phyloP scores from a whole-genome alignment of 2,113 vertebrate genomes.

The Apus apus region DNA sequence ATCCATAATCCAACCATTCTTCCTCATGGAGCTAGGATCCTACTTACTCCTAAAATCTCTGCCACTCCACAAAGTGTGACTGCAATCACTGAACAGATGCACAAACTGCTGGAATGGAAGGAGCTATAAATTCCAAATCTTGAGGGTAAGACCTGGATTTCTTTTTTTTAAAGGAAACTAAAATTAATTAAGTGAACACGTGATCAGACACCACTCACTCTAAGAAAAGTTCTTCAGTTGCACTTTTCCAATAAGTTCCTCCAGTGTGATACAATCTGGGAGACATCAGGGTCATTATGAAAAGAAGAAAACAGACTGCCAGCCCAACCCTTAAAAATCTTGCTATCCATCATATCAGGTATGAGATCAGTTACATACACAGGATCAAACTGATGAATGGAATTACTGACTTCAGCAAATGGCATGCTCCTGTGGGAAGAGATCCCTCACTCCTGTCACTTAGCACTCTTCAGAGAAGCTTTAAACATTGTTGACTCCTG shows the following conservation, averaged over 20 bases:
- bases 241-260: background rate
- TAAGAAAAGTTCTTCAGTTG: background rate
- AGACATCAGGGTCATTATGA: background rate
- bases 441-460: background rate
- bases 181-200: background rate
- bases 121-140: background rate
- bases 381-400: background rate
- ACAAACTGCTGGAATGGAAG: background rate
- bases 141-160: background rate
- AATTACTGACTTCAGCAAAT: background rate
- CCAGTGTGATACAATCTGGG: background rate
- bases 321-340: background rate
- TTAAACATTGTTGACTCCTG: background rate
- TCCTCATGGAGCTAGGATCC: background rate
- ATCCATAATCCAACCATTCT: background rate
- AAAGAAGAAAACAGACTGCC: background rate
- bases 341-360: background rate
- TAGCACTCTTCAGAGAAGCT: background rate
- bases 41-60: background rate
- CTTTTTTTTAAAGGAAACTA: background rate
- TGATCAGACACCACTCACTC: background rate
- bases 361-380: background rate
- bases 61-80: background rate
- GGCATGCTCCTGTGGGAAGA: background rate
- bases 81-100: background rate